Conservation (phyloP, 2,797 vertebrate genomes). For the Chrysocyon brachyurus region DNA sequence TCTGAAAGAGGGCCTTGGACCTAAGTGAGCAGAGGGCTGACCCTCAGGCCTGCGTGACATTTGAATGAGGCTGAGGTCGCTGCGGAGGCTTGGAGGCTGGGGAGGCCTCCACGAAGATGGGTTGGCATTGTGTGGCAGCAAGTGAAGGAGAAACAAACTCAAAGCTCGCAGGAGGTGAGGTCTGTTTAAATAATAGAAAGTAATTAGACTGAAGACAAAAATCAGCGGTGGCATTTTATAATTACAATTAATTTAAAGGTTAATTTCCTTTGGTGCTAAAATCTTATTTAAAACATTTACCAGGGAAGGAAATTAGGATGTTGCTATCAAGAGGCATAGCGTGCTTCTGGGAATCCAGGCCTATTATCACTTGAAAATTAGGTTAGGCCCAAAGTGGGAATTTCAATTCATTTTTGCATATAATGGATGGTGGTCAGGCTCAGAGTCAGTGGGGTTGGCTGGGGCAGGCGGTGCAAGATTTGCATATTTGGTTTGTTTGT, state of each 20-base stretch:
- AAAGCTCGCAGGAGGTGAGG: slow-evolving; percentile 87
- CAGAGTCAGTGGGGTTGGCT: slow-evolving; percentile 85
- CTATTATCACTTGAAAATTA: slow-evolving; percentile 92
- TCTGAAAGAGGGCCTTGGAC: not conserved
- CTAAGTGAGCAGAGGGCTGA: not conserved
- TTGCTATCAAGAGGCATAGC: slow-evolving; percentile 88
- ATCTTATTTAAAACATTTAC: slow-evolving; percentile 93
- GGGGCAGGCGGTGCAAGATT: slow-evolving; percentile 85
- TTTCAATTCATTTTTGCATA: slow-evolving; percentile 89
- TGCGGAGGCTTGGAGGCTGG: not conserved
- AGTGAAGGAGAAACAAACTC: slow-evolving; percentile 83
- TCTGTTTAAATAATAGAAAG: slow-evolving; percentile 92
- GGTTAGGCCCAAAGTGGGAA: slow-evolving; percentile 89
- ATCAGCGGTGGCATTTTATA: slow-evolving; percentile 90
- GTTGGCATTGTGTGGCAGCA: slow-evolving; percentile 66
- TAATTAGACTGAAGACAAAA: slow-evolving; percentile 92
- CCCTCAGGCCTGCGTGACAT: slow-evolving; percentile 31
- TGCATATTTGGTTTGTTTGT: slow-evolving; percentile 88
- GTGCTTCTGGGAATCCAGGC: slow-evolving; percentile 89
- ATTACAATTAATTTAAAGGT: slow-evolving; percentile 93
- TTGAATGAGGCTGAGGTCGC: slow-evolving; percentile 62
- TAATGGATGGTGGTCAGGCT: slow-evolving; percentile 87
- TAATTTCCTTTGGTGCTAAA: slow-evolving; percentile 92
- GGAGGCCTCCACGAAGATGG: slow-evolving; percentile 29
- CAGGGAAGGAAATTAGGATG: slow-evolving; percentile 91